Percentiles rank a stretch among this genome's conserved stretches.
These are phyloP conservation scores for Turdus rufiventris DNA, from an alignment of 2,113 vertebrate species.

Conservation along the genomic window DNA sequence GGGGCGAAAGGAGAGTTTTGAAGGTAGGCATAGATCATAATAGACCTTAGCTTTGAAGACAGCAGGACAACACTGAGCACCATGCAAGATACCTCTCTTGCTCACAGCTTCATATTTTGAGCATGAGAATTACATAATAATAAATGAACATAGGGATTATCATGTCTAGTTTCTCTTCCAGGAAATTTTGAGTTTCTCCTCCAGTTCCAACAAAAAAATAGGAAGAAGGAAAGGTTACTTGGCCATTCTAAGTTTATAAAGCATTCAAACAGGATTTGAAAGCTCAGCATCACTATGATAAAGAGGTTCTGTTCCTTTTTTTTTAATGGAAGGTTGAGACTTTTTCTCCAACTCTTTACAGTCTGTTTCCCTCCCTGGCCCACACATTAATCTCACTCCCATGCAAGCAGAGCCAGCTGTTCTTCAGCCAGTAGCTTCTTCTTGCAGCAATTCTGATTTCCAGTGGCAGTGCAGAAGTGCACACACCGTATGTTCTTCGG, in stretches of 20 bases:
- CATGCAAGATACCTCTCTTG: neutral
- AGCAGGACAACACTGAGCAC: neutral
- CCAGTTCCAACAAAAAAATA: neutral
- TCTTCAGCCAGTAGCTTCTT: neutral
- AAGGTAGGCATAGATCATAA: neutral
- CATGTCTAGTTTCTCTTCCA: neutral
- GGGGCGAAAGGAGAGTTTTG: neutral
- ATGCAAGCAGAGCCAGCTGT: neutral
- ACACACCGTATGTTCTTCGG: neutral
- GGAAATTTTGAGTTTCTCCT: neutral
- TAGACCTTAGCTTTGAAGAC: neutral
- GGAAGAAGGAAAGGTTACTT: neutral
- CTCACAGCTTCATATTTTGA: neutral
- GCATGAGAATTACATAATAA: neutral
- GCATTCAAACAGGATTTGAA: neutral
- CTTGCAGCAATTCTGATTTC: neutral
- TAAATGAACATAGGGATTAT: neutral
- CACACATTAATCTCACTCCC: accelerated
- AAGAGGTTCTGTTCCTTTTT: neutral
- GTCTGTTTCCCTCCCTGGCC: neutral
- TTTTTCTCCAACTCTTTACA: neutral
- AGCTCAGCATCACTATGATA: neutral
- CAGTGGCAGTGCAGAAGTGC: neutral
- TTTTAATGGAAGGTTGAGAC: neutral
- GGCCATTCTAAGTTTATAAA: neutral